Evolutionary conservation across 2,888 invertebrate genomes (phyloP), one percentile per base, ranked within the genome.

Genomic region (Euplexia lucipara): DNA sequence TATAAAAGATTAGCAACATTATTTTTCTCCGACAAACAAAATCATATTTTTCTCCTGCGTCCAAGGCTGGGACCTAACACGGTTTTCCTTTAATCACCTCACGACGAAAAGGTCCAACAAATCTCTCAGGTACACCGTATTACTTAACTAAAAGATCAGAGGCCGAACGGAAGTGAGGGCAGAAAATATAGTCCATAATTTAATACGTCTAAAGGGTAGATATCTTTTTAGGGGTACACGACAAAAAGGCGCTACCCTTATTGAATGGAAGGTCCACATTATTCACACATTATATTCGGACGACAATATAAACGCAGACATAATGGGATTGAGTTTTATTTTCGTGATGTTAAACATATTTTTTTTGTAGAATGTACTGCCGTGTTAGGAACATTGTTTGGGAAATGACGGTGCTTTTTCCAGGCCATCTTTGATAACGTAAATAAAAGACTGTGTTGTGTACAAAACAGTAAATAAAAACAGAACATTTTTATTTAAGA

Each of bases 141-240:
- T 87, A 84, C 86, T 84, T 85, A 81, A 81, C 76, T 81, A 75
- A 83, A 84, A 73, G 70, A 76, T 77, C 79, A 81, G 75, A 82
- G 83, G 83, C 78, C 85, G 82, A 84, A 86, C 82, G 88, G 88
- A 88, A 86, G 89, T 81, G 83, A 82, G 84, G 86, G 82, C 78
- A 85, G 82, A 89, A 89, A 90, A 92, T 90, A 91, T 87, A 88
- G 89, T 88, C 86, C 86, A 91, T 92, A 91, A 92, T 91, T 92
- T 91, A 92, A 92, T 93, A 90, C 87, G 75, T 84, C 86, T 86
- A 90, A 92, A 89, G 90, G 92, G 90, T 90, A 82, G 83, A 90
- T 90, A 91, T 90, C 90, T 91, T 90, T 91, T 91, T 90, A 87
- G 87, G 84, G 86, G 83, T 82, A 82, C 83, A 83, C 85, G 85